Evolutionary conservation across 1,140 invertebrate genomes (phyloP), one percentile per base, ranked within the genome.

Genomic region (Argopecten irradians): DNA sequence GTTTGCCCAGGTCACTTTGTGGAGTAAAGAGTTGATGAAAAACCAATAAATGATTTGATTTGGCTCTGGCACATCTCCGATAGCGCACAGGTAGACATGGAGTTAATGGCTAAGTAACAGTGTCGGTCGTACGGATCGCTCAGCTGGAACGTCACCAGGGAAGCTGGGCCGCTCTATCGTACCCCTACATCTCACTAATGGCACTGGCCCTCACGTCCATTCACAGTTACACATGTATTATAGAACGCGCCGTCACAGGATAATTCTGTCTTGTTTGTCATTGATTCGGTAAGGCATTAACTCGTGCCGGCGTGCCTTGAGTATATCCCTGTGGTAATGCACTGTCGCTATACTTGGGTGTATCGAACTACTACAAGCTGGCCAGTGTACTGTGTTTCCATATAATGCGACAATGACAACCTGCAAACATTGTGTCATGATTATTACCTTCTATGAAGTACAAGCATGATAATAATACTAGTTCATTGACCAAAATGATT

Each of bases 11-110:
- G 55, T 71, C 22, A 71, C 22, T 46, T 46, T 7, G 28, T 71
- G 55, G 55, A 71, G 55, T 71, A 71, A 71, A 22, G 55, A 71
- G 55, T 71, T n/a, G 55, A 71, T 71, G 55, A 71, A 71, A 71
- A 71, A 71, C 55, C 55, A 71, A 71, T 71, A 71, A 71, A n/a
- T 71, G 55, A 71, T 71, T 71, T 28, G 55, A 71, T 71, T 71
- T 71, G 55, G n/a, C 55, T 71, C 22, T 28, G n/a, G n/a, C 55
- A 71, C 55, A 28, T 28, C n/a, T 1, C 55, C 11, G n/a, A 71
- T 71, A 71, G 22, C 55, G 55, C 55, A 71, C 55, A 71, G 55
- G 55, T 71, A 71, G 22, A 71, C 55, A 71, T 71, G 55, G 55
- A 71, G 5, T 71, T 71, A 19, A 71, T 11, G 22, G 11, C 22